Evolutionary conservation across 2,888 invertebrate species (phyloP).

Genomic region (Palloptera scutellata): DNA sequence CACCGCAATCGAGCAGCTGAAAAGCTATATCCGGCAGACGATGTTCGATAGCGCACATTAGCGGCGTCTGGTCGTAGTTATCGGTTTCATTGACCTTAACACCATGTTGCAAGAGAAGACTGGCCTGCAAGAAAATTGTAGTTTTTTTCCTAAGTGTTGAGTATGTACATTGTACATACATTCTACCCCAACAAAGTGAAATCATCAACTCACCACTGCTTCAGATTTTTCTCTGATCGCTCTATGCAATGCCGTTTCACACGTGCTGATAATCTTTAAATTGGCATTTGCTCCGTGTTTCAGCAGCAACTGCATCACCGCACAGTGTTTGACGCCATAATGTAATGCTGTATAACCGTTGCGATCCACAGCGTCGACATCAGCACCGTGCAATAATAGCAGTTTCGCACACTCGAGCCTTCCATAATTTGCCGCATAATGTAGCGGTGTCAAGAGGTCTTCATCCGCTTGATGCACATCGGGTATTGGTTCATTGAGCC

Average conservation of each 20-base stretch:
- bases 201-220: constrained; percentile 66
- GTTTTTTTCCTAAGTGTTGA: too few relatives aligned
- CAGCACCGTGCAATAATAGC: constrained; percentile 70
- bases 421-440: constrained; percentile 77
- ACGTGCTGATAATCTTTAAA: constrained; percentile 68
- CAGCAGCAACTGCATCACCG: constrained; percentile 69
- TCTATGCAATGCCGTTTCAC: constrained; percentile 71
- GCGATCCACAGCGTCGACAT: constrained; percentile 71
- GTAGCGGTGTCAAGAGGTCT: constrained; percentile 70
- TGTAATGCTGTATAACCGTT: constrained; percentile 76
- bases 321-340: constrained; percentile 70
- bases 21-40: constrained; percentile 64
- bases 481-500: constrained; percentile 50
- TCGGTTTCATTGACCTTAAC: constrained; percentile 70
- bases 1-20: constrained; percentile 68
- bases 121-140: constrained; percentile 62
- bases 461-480: constrained; percentile 59
- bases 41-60: constrained; percentile 61
- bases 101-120: constrained; percentile 61
- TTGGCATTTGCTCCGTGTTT: constrained; percentile 70
- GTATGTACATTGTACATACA: too few relatives aligned
- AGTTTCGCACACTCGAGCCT: constrained; percentile 70
- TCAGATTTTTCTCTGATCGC: constrained; percentile 69
- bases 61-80: constrained; percentile 69
- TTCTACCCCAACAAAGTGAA: too few relatives aligned